Conservation (phyloP, 2,888 invertebrate genomes). For the Cephus pygmeus region DNA sequence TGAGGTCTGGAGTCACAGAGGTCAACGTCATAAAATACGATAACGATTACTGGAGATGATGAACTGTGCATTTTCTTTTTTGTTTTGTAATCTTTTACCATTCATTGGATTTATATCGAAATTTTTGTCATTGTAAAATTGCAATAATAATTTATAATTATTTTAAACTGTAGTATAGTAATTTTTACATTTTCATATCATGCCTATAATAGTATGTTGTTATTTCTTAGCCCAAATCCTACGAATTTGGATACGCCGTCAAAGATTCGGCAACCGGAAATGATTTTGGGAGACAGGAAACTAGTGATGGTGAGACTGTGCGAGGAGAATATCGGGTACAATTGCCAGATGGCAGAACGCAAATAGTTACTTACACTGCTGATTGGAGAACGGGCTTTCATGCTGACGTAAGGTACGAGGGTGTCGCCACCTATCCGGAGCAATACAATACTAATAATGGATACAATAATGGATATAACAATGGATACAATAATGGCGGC, state of each 20-base stretch:
- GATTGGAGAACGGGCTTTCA: slow-evolving; percentile 85
- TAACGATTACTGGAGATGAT: no score
- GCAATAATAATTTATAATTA: background rate
- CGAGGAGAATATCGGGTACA: slow-evolving; percentile 73
- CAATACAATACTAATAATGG: slow-evolving; percentile 63
- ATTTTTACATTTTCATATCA: slow-evolving; percentile 6
- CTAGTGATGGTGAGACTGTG: slow-evolving; percentile 79
- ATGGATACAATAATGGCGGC: slow-evolving; percentile 21
- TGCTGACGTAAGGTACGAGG: slow-evolving; percentile 81
- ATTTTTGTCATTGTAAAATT: background rate
- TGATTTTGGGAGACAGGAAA: slow-evolving; percentile 78
- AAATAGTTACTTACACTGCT: slow-evolving; percentile 81
- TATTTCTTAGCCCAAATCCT: slow-evolving; percentile 76
- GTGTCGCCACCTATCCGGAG: slow-evolving; percentile 75
- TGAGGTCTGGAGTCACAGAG: slow-evolving; percentile 4
- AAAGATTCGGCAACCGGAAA: slow-evolving; percentile 81
- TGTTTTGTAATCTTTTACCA: background rate
- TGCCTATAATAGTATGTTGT: slow-evolving; percentile 7
- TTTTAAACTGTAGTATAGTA: background rate
- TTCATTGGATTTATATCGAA: background rate
- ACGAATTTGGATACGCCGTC: slow-evolving; percentile 84
- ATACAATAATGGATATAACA: slow-evolving; percentile 52
- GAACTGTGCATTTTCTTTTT: background rate
- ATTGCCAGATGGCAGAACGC: slow-evolving; percentile 73
- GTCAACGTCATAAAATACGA: background rate